These are phyloP conservation scores for Bucorvus abyssinicus DNA, from an alignment of 2,797 vertebrate genomes.

Conservation along the genomic window DNA sequence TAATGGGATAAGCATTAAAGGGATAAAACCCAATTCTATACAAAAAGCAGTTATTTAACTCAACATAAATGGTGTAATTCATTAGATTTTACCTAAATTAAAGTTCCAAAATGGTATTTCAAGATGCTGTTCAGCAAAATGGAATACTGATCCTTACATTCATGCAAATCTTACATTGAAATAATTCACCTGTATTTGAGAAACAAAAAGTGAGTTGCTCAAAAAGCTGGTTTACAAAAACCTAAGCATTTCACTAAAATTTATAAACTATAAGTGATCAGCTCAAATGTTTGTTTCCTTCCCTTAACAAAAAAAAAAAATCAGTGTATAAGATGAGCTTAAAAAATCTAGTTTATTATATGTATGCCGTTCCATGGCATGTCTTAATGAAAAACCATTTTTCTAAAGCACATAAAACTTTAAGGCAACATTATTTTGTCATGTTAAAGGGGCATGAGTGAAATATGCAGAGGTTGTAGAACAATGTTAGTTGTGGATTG, in stretches of 20 bases:
- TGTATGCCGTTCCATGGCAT: background rate
- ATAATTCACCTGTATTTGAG: background rate
- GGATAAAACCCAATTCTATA: background rate
- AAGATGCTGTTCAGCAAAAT: background rate
- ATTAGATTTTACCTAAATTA: background rate
- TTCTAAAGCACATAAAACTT: background rate
- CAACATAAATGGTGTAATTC: background rate
- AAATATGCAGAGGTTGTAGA: background rate
- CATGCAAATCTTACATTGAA: background rate
- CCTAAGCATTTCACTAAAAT: fast-evolving
- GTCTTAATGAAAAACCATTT: background rate
- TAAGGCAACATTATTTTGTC: background rate
- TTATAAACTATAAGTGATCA: background rate
- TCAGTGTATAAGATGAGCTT: fast-evolving
- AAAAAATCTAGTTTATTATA: background rate
- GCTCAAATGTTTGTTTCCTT: background rate
- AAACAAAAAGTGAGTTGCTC: background rate
- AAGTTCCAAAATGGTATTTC: background rate
- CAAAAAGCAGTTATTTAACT: background rate
- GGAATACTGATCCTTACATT: background rate
- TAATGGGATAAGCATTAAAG: background rate
- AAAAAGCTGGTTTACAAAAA: background rate
- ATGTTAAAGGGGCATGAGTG: background rate
- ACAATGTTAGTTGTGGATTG: background rate
- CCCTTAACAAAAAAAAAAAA: background rate